Evolutionary conservation across 2,888 invertebrate genomes (phyloP), one percentile per base, ranked within the genome.

Genomic region (Hyppa rectilinea): DNA sequence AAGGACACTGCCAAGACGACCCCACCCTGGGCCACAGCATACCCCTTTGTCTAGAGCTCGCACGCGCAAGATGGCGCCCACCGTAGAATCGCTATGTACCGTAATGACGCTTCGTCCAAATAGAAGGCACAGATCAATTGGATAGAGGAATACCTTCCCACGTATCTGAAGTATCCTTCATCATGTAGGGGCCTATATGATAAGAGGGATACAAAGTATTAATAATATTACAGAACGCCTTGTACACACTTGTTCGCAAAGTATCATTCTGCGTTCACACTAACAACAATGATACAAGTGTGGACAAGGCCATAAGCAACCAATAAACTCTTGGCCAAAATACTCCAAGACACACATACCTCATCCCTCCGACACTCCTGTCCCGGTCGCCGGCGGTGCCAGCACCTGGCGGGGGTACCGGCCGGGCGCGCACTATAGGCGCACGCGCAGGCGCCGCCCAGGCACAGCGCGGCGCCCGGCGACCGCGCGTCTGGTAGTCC

Each of bases 351-450:
- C 7, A 34, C n/a, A 38, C 80, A 60, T 52, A 95, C 96, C 94
- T 96, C 94, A 58, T 96, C 94, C 40, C 91, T 73, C 29, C 78
- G 82, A 79, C 96, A 96, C 66, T 93, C 92, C 86, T 96, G 93
- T 0, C 96, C 96, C 0, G 94, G 93, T 0, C 92, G 87, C 12
- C 91, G 88, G 1, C 89, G 85, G 45, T 91, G 90, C 94, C 94
- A 96, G 89, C 96, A 96, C 2, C 91, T 80, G 17, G 86, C 84
- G 2, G 93, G 93, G 0, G 63, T 82, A 36, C 95, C 95, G 1
- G 87, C 92, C 0, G 90, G 78, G 10, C 90, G 90, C 10, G 95
- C 94, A 69, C 87, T 94, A 87, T 91, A 95, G 0, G 90, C 86
- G 78, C 96, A 96, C 0, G 90, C 75, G 84, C 96, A 96, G 0